Evolutionary conservation across 2,113 vertebrate genomes (phyloP), one percentile per base, ranked within the genome.

Genomic region (Promerops cafer): DNA sequence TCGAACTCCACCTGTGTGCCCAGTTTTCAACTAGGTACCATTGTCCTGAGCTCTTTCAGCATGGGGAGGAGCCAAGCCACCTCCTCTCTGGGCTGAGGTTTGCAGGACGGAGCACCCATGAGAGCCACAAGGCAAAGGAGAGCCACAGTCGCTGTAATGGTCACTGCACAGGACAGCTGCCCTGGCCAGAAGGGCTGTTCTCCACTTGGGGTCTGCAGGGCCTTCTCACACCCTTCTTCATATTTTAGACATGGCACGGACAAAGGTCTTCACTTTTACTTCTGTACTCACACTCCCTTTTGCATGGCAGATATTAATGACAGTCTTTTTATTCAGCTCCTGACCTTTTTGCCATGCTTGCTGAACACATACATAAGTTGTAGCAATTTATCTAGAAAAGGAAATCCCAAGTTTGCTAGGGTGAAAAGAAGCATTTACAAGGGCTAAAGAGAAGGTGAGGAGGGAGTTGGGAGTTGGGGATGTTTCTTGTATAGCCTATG

Each of bases 141-240:
- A 80, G 17, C 40, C 30, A 9, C 19, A 22, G 53, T 22, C 13
- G 1, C 83, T 40, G 45, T 33, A 13, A 9, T 31, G 24, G 17
- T 40, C n/a, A 28, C 33, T 65, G 71, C 3, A 2, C 21, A 22
- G 57, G 18, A 19, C 26, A 76, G 0, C 13, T 30, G 31, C 40
- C 28, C 64, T 61, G 63, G 21, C 37, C 76, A 71, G n/a, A 61
- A 30, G 21, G 21, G 6, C 11, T 85, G 14, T 7, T 87, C 22
- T 85, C 21, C 0, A 0, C 27, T 7, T 64, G 45, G 18, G 31
- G 10, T 56, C 31, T 44, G 6, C 31, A 53, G 47, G 28, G 11
- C 13, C 39, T 53, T 77, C 63, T 87, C 49, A 80, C 37, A 74
- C 4, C 10, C 16, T 68, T 23, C 16, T 57, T 57, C 33, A 11